phyloP scores from a whole-genome alignment of 2,797 vertebrate genomes.

The Dermochelys coriacea region DNA sequence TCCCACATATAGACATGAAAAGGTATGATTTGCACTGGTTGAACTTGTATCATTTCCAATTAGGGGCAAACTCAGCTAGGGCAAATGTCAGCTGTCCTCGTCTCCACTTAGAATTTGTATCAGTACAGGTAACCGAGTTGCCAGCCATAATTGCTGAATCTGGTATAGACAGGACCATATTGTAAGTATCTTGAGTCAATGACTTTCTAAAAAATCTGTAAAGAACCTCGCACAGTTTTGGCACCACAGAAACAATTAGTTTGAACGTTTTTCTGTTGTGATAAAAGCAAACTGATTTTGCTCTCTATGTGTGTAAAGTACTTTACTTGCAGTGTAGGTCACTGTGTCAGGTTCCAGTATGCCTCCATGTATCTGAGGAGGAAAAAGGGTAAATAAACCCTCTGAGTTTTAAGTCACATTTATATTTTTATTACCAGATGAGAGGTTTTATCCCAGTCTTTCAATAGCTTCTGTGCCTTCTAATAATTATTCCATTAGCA shows the following conservation, averaged over 20 bases:
- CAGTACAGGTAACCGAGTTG: not conserved
- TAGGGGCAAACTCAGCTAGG: not conserved
- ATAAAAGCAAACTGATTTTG: not conserved
- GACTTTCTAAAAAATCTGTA: not conserved
- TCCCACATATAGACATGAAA: not conserved
- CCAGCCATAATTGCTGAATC: not conserved
- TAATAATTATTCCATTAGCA: constrained; percentile 70
- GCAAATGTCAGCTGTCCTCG: not conserved
- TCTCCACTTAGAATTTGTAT: not conserved
- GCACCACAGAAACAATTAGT: not conserved
- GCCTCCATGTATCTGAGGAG: not conserved
- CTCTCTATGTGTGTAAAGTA: constrained; percentile 26
- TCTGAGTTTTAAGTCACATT: not conserved
- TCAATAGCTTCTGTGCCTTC: constrained; percentile 49
- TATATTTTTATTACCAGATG: constrained; percentile 48
- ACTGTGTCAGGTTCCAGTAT: constrained; percentile 37
- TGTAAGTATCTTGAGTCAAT: not conserved
- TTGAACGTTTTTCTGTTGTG: not conserved
- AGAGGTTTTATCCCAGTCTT: constrained; percentile 59
- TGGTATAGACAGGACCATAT: not conserved
- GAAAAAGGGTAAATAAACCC: not conserved
- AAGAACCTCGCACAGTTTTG: not conserved
- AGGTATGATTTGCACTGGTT: not conserved
- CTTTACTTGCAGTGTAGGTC: constrained; percentile 34
- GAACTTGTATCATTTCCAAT: not conserved